These are phyloP conservation scores for Candidula unifasciata DNA, from an alignment of 2,888 invertebrate species.

Conservation along the genomic window DNA sequence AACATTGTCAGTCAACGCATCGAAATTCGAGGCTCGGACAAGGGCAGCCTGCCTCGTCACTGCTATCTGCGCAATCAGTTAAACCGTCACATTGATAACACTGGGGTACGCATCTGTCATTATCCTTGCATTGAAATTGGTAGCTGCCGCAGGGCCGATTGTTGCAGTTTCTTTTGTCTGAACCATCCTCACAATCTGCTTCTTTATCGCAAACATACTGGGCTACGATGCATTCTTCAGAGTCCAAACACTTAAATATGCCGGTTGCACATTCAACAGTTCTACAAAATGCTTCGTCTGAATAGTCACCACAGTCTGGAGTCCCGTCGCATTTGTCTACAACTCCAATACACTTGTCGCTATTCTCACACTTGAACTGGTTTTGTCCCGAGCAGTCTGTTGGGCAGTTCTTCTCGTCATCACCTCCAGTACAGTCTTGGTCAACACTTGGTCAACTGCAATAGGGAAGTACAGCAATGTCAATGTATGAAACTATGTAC, in stretches of 20 bases:
- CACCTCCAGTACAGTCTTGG: neutral
- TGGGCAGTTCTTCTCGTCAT: constrained; percentile 20
- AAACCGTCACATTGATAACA: neutral
- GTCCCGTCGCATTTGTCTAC: constrained; percentile 20
- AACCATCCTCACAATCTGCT: constrained; percentile 10
- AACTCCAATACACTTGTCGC: neutral
- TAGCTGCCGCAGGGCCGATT: neutral
- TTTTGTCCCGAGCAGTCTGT: constrained; percentile 10
- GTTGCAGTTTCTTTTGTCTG: constrained; percentile 11
- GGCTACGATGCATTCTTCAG: neutral
- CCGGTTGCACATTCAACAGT: too few relatives aligned
- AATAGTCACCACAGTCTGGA: constrained; percentile 2
- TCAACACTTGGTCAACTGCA: neutral
- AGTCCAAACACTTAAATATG: neutral
- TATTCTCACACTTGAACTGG: constrained; percentile 11
- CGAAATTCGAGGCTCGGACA: constrained; percentile 3
- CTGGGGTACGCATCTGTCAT: neutral
- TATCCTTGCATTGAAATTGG: neutral
- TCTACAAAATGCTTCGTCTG: too few relatives aligned
- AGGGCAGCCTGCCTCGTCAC: neutral
- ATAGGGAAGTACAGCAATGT: neutral
- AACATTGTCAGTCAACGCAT: neutral
- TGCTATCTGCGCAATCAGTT: constrained; percentile 1
- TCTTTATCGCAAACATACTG: constrained; percentile 3
- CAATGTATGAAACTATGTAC: too few relatives aligned